Evolutionary conservation across 2,888 invertebrate species (phyloP).

Genomic region (Mellilla xanthometata): DNA sequence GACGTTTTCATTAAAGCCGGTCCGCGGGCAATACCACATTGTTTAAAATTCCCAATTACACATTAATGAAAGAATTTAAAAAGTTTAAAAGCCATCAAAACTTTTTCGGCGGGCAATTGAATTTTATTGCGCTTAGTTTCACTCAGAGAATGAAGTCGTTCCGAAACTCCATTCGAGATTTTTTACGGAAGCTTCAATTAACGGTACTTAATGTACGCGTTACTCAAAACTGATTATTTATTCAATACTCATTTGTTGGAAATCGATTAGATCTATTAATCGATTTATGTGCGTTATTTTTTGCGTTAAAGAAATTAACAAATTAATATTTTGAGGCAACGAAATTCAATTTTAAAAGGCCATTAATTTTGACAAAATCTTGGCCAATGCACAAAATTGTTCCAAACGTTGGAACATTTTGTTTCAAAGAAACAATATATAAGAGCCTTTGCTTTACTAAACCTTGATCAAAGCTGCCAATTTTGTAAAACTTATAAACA

Average conservation of each 20-base stretch:
- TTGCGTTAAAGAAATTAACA: conserved; percentile 9
- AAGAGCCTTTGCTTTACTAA: too few relatives aligned
- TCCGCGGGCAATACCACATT: conserved; percentile 38
- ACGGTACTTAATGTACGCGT: background rate
- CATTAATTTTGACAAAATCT: too few relatives aligned
- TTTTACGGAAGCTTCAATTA: conserved; percentile 10
- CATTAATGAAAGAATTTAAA: conserved; percentile 19
- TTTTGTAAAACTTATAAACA: too few relatives aligned
- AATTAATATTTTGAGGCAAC: conserved; percentile 10
- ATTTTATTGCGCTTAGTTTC: conserved; percentile 24
- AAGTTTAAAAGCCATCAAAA: conserved; percentile 9
- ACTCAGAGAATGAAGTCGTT: conserved; percentile 16
- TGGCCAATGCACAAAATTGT: too few relatives aligned
- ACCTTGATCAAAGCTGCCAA: too few relatives aligned
- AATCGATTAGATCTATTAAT: conserved; percentile 6
- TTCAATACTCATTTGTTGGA: conserved; percentile 13
- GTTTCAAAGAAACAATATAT: too few relatives aligned
- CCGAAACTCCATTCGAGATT: background rate
- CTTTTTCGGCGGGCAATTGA: conserved; percentile 14
- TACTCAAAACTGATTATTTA: conserved; percentile 10
- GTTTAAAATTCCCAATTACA: conserved; percentile 41
- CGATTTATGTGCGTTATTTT: conserved; percentile 12
- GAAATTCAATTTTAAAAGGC: conserved; percentile 2
- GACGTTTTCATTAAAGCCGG: conserved; percentile 51
- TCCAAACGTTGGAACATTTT: too few relatives aligned